Evolutionary conservation across 1,140 invertebrate genomes (phyloP).

Genomic region (Pentalonia nigronervosa): DNA sequence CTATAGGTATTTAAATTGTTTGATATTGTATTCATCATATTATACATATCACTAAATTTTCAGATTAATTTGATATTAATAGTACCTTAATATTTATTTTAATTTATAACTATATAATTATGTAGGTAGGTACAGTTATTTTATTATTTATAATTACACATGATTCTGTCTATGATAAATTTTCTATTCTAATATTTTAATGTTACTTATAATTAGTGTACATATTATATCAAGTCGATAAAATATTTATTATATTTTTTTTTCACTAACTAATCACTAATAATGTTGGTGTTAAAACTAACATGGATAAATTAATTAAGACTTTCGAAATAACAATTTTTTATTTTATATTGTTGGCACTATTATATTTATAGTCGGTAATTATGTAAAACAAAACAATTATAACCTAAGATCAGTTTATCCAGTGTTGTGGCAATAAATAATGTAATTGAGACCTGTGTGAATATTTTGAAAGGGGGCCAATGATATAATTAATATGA

Average conservation of each 20-base stretch:
- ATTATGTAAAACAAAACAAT: not conserved
- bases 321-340: not conserved
- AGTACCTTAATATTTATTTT: not conserved
- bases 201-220: not conserved
- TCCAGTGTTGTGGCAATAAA: not conserved
- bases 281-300: not conserved
- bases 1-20: not conserved
- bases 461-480: not conserved
- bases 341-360: not conserved
- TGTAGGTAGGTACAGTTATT: not conserved
- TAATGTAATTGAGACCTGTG: not conserved
- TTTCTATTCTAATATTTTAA: not conserved
- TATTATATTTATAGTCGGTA: not conserved
- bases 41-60: not conserved
- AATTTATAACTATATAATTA: not conserved
- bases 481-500: not conserved
- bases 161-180: not conserved
- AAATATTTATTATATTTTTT: not conserved
- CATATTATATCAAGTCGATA: not conserved
- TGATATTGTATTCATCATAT: not conserved
- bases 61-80: not conserved
- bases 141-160: not conserved
- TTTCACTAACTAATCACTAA: not conserved
- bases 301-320: not conserved
- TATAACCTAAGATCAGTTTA: not conserved